phyloP scores from a whole-genome alignment of 2,797 vertebrate genomes.

The Siniperca scherzeri region DNA sequence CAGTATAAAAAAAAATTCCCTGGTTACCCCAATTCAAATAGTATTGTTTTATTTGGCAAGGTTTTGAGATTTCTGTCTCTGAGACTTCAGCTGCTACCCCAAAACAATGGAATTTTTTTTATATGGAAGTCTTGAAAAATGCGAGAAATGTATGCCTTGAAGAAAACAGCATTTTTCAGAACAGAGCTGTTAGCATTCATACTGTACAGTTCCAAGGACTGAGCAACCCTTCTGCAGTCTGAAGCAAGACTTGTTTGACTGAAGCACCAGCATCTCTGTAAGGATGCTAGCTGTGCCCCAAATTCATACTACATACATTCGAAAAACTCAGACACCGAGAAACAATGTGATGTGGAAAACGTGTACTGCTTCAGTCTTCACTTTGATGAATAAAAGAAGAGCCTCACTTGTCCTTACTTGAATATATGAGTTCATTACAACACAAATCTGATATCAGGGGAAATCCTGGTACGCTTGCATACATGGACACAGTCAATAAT shows the following conservation, averaged over 20 bases:
- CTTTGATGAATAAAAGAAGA: too few species aligned
- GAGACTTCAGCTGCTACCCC: neutral
- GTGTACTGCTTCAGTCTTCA: too few species aligned
- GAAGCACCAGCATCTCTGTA: slow-evolving; percentile 8
- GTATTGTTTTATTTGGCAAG: slow-evolving; percentile 1
- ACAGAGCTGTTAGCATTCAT: slow-evolving; percentile 24
- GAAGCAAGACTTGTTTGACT: slow-evolving; percentile 17
- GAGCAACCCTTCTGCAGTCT: slow-evolving; percentile 16
- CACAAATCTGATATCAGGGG: too few species aligned
- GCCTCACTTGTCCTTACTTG: too few species aligned
- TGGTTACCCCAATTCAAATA: neutral
- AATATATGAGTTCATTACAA: too few species aligned
- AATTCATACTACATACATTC: neutral
- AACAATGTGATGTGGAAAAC: neutral
- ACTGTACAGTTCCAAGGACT: slow-evolving; percentile 21
- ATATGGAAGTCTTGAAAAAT: neutral
- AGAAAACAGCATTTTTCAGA: slow-evolving; percentile 19
- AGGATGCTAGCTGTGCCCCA: neutral
- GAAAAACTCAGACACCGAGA: neutral
- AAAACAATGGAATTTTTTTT: neutral
- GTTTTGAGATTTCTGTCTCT: neutral
- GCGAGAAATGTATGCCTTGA: neutral
- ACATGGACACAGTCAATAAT: too few species aligned
- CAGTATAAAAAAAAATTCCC: neutral
- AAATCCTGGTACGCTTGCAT: too few species aligned